phyloP scores from a whole-genome alignment of 1,140 invertebrate genomes.

The Ceratina calcarata region DNA sequence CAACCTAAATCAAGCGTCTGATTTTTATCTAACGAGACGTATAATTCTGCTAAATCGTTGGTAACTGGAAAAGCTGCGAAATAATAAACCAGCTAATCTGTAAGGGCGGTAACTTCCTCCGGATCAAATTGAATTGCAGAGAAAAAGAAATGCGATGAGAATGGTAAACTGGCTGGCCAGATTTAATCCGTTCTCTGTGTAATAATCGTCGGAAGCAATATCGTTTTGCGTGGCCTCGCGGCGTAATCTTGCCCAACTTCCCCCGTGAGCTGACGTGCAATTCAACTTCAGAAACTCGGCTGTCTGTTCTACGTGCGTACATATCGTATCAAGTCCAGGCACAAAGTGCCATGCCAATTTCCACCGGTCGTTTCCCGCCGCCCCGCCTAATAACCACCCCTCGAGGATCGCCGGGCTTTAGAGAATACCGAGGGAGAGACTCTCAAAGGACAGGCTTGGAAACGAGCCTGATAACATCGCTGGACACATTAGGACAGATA shows the following conservation, averaged over 20 bases:
- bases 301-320: neutral
- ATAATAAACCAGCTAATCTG: too few relatives aligned
- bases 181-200: neutral
- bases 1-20: too few relatives aligned
- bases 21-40: too few relatives aligned
- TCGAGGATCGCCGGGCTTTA: neutral
- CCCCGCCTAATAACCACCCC: neutral
- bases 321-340: conserved; percentile 15
- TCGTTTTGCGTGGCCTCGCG: conserved; percentile 12
- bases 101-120: too few relatives aligned
- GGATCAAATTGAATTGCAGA: too few relatives aligned
- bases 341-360: conserved; percentile 31
- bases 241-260: conserved; percentile 17
- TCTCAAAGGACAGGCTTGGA: neutral
- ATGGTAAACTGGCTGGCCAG: neutral
- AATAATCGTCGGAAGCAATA: conserved; percentile 26
- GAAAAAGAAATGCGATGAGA: too few relatives aligned
- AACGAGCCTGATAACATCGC: too few relatives aligned
- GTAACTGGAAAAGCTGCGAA: neutral
- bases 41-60: too few relatives aligned
- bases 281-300: conserved; percentile 23
- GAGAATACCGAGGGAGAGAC: neutral
- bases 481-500: too few relatives aligned
- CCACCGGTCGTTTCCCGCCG: neutral
- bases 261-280: conserved; percentile 13